Base-by-base conservation (phyloP, 2,113 vertebrate species). In the Apus apus region DNA sequence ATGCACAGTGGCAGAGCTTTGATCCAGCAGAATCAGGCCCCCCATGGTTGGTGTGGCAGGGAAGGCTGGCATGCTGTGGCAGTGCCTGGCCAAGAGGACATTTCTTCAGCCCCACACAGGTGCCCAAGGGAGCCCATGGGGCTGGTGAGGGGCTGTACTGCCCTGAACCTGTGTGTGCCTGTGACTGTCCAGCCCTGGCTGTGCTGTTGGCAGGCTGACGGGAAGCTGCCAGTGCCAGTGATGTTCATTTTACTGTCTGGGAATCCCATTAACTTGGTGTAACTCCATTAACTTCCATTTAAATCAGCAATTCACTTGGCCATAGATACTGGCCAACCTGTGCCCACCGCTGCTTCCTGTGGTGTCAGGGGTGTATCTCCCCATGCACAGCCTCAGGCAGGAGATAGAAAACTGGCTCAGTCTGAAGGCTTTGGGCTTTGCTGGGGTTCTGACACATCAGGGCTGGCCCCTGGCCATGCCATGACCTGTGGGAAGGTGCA, bases 301-400 rank as follows among this genome's bases (percentile, higher is more conserved):
- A 87, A 95, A 77, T 21, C 21, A 53, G 60, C n/a, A 80, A 64
- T 91, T 92, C 80, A 70, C 83, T 76, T 50, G 36, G 53, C 53
- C 6, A 0, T 16, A 23, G 70, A 57, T 83, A 18, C 48, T 94
- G 83, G 64, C 92, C 40, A 43, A 43, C 14, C 60, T 2, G 5
- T 92, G 93, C 51, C 56, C n/a, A 34, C 19, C 6, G 30, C 65
- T 92, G 83, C 80, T 71, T 67, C 72, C 51, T 2, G 1, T 50
- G 27, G 30, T 20, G 40, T 1, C n/a, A 83, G 65, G 13, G 36
- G 40, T 45, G 36, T 2, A 2, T 17, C 7, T 4, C 5, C 18
- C 50, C 50, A 0, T 12, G 25, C 51, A 53, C 36, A 62, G 21
- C 46, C 20, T 40, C 0, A 0, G 21, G 14, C 3, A 7, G 40